Evolutionary conservation across 2,797 vertebrate genomes (phyloP).

Genomic region (Dryobates pubescens): DNA sequence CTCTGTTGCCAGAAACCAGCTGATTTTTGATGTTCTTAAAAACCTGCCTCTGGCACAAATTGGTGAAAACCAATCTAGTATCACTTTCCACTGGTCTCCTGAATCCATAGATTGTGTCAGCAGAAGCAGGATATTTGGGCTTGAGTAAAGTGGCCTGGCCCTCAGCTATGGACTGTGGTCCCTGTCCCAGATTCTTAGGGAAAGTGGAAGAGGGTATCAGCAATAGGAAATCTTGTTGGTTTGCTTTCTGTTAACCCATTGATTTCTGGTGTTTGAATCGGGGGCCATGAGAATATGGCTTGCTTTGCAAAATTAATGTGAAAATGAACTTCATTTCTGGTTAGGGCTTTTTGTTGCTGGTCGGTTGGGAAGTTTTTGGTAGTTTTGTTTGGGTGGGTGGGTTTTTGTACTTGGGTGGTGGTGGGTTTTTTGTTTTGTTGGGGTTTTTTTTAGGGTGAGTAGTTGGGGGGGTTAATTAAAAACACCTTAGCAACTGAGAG

Average conservation of each 20-base stretch:
- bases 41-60: background rate
- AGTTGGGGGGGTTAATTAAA: background rate
- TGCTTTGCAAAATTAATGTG: background rate
- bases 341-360: background rate
- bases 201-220: background rate
- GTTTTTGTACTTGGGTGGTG: no score
- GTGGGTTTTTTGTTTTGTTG: no score
- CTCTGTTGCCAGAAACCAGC: background rate
- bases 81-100: background rate
- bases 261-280: background rate
- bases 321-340: background rate
- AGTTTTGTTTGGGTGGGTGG: no score
- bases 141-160: background rate
- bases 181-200: background rate
- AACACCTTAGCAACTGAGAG: background rate
- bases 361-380: background rate
- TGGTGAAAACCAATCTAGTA: background rate
- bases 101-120: background rate
- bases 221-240: background rate
- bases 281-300: background rate
- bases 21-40: slow-evolving; percentile 22
- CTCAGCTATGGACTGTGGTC: background rate
- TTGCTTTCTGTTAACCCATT: background rate
- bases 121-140: background rate
- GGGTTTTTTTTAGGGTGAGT: no score